Percentiles rank a stretch among this genome's conserved stretches.
phyloP scores from a whole-genome alignment of 2,797 vertebrate genomes.

The Prunella strophiata region DNA sequence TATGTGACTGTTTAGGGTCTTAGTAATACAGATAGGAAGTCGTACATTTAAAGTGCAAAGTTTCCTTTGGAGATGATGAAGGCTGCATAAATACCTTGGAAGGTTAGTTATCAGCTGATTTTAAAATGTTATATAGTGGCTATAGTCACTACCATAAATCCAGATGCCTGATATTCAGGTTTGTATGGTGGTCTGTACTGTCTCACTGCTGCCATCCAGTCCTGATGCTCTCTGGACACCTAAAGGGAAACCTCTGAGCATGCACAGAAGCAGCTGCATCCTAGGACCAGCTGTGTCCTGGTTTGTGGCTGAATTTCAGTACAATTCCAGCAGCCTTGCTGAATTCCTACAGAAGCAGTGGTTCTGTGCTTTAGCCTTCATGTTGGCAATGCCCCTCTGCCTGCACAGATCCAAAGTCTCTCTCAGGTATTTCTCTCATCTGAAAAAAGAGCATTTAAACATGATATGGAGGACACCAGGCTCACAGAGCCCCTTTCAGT shows the following conservation, averaged over 20 bases:
- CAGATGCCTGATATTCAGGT: neutral
- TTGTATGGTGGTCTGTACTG: neutral
- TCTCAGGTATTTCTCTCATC: neutral
- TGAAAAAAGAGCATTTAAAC: neutral
- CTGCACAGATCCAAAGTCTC: neutral
- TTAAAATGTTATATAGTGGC: neutral
- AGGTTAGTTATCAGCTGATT: neutral
- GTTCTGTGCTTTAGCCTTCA: neutral
- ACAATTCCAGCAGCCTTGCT: neutral
- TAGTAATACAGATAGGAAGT: neutral
- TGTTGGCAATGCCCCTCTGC: neutral
- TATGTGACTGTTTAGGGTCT: neutral
- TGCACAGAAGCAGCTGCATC: neutral
- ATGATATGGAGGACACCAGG: neutral
- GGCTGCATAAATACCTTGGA: neutral
- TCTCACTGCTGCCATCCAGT: neutral
- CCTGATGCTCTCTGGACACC: neutral
- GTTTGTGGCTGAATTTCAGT: neutral
- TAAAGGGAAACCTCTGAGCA: neutral
- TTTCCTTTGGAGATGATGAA: neutral
- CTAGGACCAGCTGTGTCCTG: neutral
- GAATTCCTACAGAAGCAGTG: neutral
- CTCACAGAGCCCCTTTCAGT: neutral
- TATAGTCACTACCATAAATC: neutral
- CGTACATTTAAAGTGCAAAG: neutral